Base-by-base conservation (phyloP, 2,113 vertebrate genomes). In the Pycnonotus jocosus region DNA sequence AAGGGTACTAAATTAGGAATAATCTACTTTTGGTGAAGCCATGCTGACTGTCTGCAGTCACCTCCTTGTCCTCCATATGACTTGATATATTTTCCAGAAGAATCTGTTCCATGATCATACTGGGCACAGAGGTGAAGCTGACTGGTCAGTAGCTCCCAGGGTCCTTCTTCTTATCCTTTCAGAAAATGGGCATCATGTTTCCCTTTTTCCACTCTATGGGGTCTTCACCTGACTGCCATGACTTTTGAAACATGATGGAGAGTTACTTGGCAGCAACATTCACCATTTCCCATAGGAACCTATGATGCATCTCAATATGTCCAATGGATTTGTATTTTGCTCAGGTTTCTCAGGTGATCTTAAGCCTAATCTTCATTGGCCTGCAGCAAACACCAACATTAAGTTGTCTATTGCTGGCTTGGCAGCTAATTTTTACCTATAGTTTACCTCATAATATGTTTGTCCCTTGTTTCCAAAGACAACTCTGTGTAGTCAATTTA, bases 161-260 rank as follows among this genome's bases (percentile, higher is more conserved):
- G 15, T 81, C 37, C 6, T 35, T 47, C 17, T n/a, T 51, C 71
- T 72, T 15, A n/a, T 30, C 5, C 2, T 78, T 61, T 72, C 45
- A 19, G 21, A 65, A 81, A 90, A 82, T 33, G 24, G 24, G 5
- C 17, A 78, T 23, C 4, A 20, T 16, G 1, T 47, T 73, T 57
- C 4, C 3, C 3, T 47, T 83, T 62, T 57, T 21, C 15, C 0
- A 0, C 10, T 57, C 60, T 47, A 3, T 30, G 30, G 8, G 15
- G 11, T 45, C 24, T 56, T 66, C n/a, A 3, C 5, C 22, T 81
- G 7, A 50, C 15, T 33, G 2, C 3, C 37, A 56, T n/a, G 40
- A 45, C 33, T 77, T 71, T 54, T 78, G 58, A 78, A 72, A 78
- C 20, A 35, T 14, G 28, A 45, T 28, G 33, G 19, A 50, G 18